Evolutionary conservation across 2,797 vertebrate genomes (phyloP), one percentile per base, ranked within the genome.

Genomic region (Rhodeus uyekii): DNA sequence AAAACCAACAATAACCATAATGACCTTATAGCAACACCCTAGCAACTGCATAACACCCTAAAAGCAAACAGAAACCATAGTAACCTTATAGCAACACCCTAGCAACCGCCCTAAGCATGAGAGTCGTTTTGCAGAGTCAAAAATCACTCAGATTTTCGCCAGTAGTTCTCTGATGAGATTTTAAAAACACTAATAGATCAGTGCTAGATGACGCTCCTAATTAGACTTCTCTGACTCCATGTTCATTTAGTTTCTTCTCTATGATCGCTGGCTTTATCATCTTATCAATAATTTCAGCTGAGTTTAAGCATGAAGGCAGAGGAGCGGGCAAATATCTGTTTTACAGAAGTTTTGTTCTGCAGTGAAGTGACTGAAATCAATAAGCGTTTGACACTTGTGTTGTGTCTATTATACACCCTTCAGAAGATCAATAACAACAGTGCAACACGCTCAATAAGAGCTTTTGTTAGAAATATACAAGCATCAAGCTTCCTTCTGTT

Each of bases 351-450:
- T 71, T 34, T 36, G n/a, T 34, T 18, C 39, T 80, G 22, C 8
- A 1, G 27, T 80, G 19, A 80, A 71, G 78, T 22, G 34, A 80
- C 67, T 60, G 10, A 29, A 39, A 73, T 81, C 79, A 22, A 73
- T 81, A 38, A 29, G 69, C 5, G 9, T 73, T 73, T 72, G 55
- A 73, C 78, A 80, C 78, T 63, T 5, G 18, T 48, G 60, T 64
- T 48, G 39, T 53, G 68, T 73, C 68, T 81, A 73, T 73, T 64
- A 81, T 63, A 73, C 58, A 50, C 53, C 32, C 55, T 80, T 48
- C 39, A 48, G 68, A 27, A 27, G 78, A 80, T 80, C 78, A 73
- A 63, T 80, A 75, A 18, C 14, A 44, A n/a, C 60, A 80, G 77
- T 65, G 46, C 29, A 55, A 16, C 44, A 67, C 22, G 39, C 69